Percentiles rank a stretch among this genome's conserved stretches.
These are phyloP conservation scores for Sphenopsis melanotis DNA, from an alignment of 2,797 vertebrate genomes.

Conservation along the genomic window DNA sequence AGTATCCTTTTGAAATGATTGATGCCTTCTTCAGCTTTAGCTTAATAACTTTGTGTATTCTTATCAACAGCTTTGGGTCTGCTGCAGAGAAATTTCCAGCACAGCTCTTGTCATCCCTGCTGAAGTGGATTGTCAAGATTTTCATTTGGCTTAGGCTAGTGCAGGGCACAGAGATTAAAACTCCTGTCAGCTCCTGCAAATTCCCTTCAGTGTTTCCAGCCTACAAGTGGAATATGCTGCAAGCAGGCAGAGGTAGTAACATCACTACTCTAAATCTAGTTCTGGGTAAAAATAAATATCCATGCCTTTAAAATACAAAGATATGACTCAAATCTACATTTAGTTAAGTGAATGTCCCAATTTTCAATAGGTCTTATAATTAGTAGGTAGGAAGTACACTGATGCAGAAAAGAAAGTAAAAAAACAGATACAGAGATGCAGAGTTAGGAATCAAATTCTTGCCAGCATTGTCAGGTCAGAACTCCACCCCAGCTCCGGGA, in stretches of 20 bases:
- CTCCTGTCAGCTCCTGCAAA: neutral
- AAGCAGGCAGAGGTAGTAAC: neutral
- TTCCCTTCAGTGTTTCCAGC: neutral
- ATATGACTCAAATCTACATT: neutral
- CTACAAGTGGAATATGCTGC: neutral
- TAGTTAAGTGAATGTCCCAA: neutral
- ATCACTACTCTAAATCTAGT: neutral
- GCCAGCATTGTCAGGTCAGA: neutral
- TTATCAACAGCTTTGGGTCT: neutral
- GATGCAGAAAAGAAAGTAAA: neutral
- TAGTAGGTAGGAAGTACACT: neutral
- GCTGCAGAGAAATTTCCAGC: neutral
- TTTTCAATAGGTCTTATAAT: neutral
- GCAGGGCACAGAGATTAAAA: neutral
- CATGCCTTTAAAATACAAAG: neutral
- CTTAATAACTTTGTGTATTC: constrained; percentile 17
- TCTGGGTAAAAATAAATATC: neutral
- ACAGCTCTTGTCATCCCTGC: neutral
- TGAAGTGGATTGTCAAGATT: neutral
- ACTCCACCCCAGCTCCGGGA: neutral
- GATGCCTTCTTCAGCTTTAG: constrained; percentile 9
- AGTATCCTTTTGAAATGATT: constrained; percentile 22
- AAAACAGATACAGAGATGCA: neutral
- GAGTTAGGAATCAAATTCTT: neutral
- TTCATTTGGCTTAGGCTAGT: neutral